Evolutionary conservation across 2,113 vertebrate genomes (phyloP).

Genomic region (Chloropsis hardwickii): DNA sequence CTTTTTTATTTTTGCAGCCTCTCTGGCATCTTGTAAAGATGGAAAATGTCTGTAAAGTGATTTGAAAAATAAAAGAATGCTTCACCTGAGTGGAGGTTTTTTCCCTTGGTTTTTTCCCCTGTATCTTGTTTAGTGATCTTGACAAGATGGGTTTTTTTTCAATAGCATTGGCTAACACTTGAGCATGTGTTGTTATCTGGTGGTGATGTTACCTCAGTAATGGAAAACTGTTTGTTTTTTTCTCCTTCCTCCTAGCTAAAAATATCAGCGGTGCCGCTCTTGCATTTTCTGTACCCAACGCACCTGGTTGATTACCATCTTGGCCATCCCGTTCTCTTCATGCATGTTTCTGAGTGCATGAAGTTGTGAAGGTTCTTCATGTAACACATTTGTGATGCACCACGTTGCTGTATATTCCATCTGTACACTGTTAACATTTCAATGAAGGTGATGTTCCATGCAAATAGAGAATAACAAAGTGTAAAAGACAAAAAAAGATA

Average conservation of each 20-base stretch:
- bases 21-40: neutral
- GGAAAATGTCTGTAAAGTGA: neutral
- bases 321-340: conserved; percentile 74
- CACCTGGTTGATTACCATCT: conserved; percentile 70
- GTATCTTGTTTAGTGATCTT: neutral
- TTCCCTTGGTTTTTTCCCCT: neutral
- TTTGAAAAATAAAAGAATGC: conserved; percentile 16
- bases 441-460: conserved; percentile 54
- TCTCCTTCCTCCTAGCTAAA: conserved; percentile 73
- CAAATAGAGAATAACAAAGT: conserved; percentile 45
- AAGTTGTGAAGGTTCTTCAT: conserved; percentile 76
- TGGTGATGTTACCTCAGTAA: conserved; percentile 30
- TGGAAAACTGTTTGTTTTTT: conserved; percentile 12
- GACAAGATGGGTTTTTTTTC: neutral
- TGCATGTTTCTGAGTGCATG: conserved; percentile 81
- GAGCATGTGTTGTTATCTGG: conserved; percentile 10
- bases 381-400: conserved; percentile 69
- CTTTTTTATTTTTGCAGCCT: neutral
- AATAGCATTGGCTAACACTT: neutral
- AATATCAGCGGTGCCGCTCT: conserved; percentile 63
- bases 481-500: neutral
- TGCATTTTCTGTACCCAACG: conserved; percentile 65
- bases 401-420: conserved; percentile 71
- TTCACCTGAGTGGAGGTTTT: neutral
- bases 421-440: conserved; percentile 71